A percentile compares a stretch with the other conserved stretches of the same genome.
These are phyloP conservation scores for Dorcus parallelipipedus DNA, from an alignment of 2,888 invertebrate species.

Conservation along the genomic window DNA sequence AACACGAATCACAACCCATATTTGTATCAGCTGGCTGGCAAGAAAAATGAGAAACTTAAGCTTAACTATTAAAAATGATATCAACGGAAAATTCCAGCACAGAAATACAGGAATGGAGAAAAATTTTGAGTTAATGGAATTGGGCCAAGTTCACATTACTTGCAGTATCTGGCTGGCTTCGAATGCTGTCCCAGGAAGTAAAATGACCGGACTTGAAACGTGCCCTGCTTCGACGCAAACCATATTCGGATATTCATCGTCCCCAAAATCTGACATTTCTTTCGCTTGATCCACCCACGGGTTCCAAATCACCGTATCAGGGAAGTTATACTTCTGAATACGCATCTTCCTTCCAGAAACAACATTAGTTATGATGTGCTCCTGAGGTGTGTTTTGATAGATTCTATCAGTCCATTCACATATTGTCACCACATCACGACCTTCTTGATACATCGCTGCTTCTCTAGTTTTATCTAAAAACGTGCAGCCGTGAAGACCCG, in stretches of 20 bases:
- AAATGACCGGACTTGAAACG: constrained; percentile 81
- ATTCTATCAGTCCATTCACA: constrained; percentile 91
- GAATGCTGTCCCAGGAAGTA: constrained; percentile 87
- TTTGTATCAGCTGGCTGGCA: constrained; percentile 20
- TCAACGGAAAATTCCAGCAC: constrained; percentile 23
- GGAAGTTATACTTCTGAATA: constrained; percentile 91
- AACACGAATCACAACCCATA: constrained; percentile 28
- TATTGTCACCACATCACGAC: constrained; percentile 84
- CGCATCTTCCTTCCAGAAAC: constrained; percentile 89
- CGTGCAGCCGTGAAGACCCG: constrained; percentile 81
- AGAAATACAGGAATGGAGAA: constrained; percentile 23
- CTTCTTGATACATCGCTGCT: constrained; percentile 83
- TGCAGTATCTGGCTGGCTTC: constrained; percentile 89
- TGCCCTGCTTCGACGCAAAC: constrained; percentile 93
- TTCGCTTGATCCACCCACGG: constrained; percentile 93
- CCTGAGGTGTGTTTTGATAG: constrained; percentile 90
- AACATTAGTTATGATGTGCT: constrained; percentile 89
- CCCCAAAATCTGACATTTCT: constrained; percentile 92
- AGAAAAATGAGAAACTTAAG: constrained; percentile 16
- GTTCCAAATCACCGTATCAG: constrained; percentile 96
- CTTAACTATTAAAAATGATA: constrained; percentile 21
- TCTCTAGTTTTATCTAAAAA: constrained; percentile 79
- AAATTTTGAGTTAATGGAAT: constrained; percentile 13
- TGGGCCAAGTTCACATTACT: constrained; percentile 52
- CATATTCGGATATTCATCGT: constrained; percentile 96